phyloP scores from a whole-genome alignment of 2,113 vertebrate genomes.

The Ophiodon elongatus region DNA sequence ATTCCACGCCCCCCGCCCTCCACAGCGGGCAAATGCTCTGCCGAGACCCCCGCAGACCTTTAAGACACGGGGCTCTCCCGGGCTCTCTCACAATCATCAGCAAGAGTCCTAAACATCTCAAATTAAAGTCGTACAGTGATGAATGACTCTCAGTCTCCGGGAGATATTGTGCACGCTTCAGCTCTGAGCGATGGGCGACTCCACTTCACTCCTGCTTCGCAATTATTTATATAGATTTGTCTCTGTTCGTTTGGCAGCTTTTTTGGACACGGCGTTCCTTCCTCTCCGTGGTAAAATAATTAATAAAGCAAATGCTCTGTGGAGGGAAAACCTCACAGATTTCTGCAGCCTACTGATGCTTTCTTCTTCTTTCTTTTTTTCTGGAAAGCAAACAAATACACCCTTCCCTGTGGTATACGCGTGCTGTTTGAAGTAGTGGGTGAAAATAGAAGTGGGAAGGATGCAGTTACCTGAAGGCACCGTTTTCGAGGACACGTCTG shows the following conservation, averaged over 20 bases:
- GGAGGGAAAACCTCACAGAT: slow-evolving; percentile 49
- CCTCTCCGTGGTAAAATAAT: slow-evolving; percentile 22
- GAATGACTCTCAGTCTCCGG: slow-evolving; percentile 79
- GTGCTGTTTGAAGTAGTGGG: slow-evolving; percentile 58
- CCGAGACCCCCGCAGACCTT: slow-evolving; percentile 58
- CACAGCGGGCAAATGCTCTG: slow-evolving; percentile 20
- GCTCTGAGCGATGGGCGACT: slow-evolving; percentile 78
- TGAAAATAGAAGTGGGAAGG: slow-evolving; percentile 50
- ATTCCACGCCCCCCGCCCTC: slow-evolving; percentile 50
- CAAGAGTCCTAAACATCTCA: slow-evolving; percentile 80
- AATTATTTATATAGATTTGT: slow-evolving; percentile 84
- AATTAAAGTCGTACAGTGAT: slow-evolving; percentile 84
- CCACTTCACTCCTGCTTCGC: slow-evolving; percentile 69
- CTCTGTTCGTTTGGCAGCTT: slow-evolving; percentile 67
- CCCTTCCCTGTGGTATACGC: slow-evolving; percentile 51
- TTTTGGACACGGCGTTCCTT: slow-evolving; percentile 50
- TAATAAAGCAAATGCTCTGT: slow-evolving; percentile 16
- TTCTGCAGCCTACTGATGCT: slow-evolving; percentile 44
- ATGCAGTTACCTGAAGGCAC: slow-evolving; percentile 55
- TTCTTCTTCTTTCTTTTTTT: slow-evolving; percentile 35
- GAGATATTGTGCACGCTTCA: slow-evolving; percentile 81
- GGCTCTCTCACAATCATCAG: slow-evolving; percentile 74
- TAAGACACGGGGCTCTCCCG: slow-evolving; percentile 33
- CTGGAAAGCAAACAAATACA: slow-evolving; percentile 61
- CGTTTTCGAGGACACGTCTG: slow-evolving; percentile 40